phyloP scores from a whole-genome alignment of 2,888 invertebrate species.

The Dromius quadrimaculatus region DNA sequence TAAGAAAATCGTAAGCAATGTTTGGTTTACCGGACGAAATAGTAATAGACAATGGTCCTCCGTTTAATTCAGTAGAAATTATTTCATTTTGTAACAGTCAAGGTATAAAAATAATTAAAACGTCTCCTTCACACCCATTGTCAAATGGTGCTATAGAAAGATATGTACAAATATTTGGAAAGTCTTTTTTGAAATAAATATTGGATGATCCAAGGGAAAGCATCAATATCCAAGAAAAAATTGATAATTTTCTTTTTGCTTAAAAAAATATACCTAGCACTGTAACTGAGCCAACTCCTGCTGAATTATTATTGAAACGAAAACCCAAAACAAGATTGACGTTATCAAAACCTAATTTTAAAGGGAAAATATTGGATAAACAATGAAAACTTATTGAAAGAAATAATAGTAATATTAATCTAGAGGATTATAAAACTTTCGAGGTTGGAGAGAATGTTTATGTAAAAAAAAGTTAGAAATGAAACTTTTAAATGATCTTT shows the following conservation, averaged over 20 bases:
- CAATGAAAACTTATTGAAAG: neutral
- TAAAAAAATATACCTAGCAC: neutral
- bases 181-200: neutral
- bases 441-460: neutral
- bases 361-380: neutral
- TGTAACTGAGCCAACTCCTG: neutral
- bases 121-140: too few relatives aligned
- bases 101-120: too few relatives aligned
- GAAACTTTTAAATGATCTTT: neutral
- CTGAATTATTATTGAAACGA: neutral
- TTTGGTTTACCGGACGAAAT: too few relatives aligned
- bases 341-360: neutral
- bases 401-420: too few relatives aligned
- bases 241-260: neutral
- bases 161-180: neutral
- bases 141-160: too few relatives aligned
- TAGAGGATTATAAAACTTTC: neutral
- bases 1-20: too few relatives aligned
- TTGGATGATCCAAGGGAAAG: neutral
- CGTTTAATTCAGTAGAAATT: too few relatives aligned
- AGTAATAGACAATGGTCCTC: too few relatives aligned
- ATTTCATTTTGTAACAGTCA: too few relatives aligned
- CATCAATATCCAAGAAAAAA: neutral
- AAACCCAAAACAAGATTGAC: neutral
- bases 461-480: neutral